phyloP scores from a whole-genome alignment of 2,888 invertebrate genomes.

The Uropetala carovei region DNA sequence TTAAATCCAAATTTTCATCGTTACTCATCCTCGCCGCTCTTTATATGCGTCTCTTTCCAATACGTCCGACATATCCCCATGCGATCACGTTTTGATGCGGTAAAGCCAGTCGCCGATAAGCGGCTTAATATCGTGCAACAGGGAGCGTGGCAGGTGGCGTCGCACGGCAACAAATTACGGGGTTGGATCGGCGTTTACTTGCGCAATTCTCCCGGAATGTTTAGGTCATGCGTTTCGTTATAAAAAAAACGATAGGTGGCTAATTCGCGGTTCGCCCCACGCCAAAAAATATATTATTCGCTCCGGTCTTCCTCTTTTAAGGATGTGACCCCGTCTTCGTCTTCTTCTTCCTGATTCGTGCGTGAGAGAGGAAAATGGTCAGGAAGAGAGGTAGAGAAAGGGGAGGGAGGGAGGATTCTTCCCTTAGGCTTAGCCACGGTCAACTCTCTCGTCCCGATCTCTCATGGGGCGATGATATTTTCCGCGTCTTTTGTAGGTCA shows the following conservation, averaged over 20 bases:
- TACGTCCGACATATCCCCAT: not conserved
- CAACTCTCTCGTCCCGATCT: not conserved
- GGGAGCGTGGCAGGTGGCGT: not conserved
- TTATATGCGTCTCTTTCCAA: not conserved
- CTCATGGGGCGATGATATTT: not conserved
- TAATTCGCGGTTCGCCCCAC: too few relatives aligned
- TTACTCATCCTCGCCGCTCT: too few relatives aligned
- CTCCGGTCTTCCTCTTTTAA: too few relatives aligned
- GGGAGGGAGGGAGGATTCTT: too few relatives aligned
- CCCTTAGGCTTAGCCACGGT: not conserved
- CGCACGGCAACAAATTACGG: not conserved
- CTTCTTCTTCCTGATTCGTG: too few relatives aligned
- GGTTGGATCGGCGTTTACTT: not conserved
- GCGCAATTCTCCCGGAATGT: not conserved
- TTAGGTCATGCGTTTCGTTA: not conserved
- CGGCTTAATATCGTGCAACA: not conserved
- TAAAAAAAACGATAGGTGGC: too few relatives aligned
- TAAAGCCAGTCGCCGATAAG: not conserved
- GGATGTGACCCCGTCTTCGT: too few relatives aligned
- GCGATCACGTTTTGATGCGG: not conserved
- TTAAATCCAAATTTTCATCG: too few relatives aligned
- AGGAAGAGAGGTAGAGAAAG: too few relatives aligned
- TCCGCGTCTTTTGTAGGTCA: conserved; percentile 55
- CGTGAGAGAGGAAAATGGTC: too few relatives aligned
- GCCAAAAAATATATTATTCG: too few relatives aligned